Base-by-base conservation (phyloP, 2,797 vertebrate species). In the Gymnothorax javanicus region DNA sequence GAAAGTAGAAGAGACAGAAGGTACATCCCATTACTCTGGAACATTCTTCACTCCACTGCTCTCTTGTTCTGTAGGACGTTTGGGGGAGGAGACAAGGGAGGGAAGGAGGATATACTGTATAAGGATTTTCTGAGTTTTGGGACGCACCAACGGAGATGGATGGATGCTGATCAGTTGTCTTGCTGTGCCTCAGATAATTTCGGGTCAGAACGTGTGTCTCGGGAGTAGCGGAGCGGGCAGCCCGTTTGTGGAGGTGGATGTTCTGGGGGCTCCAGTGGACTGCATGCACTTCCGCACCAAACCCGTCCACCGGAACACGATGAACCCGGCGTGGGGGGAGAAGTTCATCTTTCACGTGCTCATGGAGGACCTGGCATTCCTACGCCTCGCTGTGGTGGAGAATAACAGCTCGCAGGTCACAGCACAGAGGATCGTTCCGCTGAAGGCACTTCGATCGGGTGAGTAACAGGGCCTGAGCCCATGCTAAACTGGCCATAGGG, bases 271-370 rank as follows among this genome's bases (percentile, higher is more conserved):
- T 95, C 95, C 97, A 0, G 90, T 96, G 60, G 99, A 99, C 90
- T 96, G 95, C 95, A 97, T 97, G 93, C 99, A 99, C 90, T 98
- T 98, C 94, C 97, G 98, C 25, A 99, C 98, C 0, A 99, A 99
- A 89, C 98, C 99, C 89, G 98, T 99, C 93, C 98, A 99, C 90
- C 97, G 98, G 90, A 99, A 99, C 92, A 97, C 98, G 0, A 97
- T 99, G 84, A 99, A 99, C 93, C 99, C 99, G 88, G 98, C 99
- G 97, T 99, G 99, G 99, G 98, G 95, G 0, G 99, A 99, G 84
- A 97, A 96, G 94, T 98, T 99, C 90, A 96, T 96, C 67, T 99
- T 99, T 94, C 95, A 95, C 0, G 96, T 99, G 88, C 96, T 97
- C 95, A 98, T 98, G 0, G 97, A 99, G 83, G 99, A 99, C 82